phyloP scores from a whole-genome alignment of 2,113 vertebrate genomes.

The Gavialis gangeticus region DNA sequence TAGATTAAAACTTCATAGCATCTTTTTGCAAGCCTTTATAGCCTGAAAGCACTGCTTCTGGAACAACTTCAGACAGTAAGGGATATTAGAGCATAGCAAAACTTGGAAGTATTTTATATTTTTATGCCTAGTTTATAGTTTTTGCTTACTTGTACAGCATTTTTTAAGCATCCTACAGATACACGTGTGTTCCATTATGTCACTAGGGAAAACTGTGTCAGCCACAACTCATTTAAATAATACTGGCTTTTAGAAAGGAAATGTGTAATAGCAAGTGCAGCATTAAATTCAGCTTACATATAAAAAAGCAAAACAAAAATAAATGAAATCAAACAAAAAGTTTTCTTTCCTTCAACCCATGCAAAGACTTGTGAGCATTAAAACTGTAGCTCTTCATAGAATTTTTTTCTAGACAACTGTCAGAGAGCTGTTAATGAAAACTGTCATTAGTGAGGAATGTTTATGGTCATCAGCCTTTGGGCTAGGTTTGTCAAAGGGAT shows the following conservation, averaged over 20 bases:
- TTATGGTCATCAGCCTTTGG: constrained; percentile 49
- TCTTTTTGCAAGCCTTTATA: background rate
- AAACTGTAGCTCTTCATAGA: background rate
- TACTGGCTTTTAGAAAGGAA: background rate
- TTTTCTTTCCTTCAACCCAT: constrained; percentile 6
- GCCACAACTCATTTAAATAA: background rate
- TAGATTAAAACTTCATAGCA: constrained; percentile 19
- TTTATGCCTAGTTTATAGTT: background rate
- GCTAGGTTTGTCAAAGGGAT: constrained; percentile 59
- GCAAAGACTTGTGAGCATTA: background rate
- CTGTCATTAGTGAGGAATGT: constrained; percentile 51
- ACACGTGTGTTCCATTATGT: background rate
- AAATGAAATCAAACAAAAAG: background rate
- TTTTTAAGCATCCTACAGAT: background rate
- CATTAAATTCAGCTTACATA: background rate
- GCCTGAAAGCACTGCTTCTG: background rate
- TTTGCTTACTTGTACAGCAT: background rate
- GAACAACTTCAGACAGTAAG: background rate
- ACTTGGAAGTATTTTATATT: background rate
- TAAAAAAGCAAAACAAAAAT: background rate
- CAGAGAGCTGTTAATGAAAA: constrained; percentile 29
- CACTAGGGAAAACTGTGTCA: background rate
- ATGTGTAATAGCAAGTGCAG: background rate
- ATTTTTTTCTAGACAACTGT: background rate
- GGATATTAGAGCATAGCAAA: background rate